Conservation (phyloP, 37 sponge, comb jelly and placozoan genomes). For the Geodia barretti region DNA sequence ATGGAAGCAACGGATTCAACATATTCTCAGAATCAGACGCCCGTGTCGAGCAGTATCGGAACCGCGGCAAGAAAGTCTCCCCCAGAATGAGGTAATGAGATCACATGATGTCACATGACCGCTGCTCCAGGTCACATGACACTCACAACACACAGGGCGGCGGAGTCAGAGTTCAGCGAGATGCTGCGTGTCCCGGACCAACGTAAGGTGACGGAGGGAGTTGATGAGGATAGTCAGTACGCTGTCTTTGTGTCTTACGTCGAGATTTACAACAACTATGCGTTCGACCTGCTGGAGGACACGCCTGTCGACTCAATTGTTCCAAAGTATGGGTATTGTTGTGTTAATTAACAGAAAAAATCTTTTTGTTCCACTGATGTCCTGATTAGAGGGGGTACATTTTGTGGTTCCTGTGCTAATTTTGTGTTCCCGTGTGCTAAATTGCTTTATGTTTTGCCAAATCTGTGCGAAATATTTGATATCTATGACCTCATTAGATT, state of each 20-base stretch:
- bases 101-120: neutral
- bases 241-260: conserved; percentile 94
- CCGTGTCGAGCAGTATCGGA: conserved; percentile 19
- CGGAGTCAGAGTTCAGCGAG: conserved; percentile 71
- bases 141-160: conserved; percentile 30
- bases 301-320: conserved; percentile 25
- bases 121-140: neutral
- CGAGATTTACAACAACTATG: conserved; percentile 98
- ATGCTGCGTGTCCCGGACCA: conserved; percentile 56
- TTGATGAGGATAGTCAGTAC: conserved; percentile 92
- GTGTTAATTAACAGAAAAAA: no score
- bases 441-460: no score
- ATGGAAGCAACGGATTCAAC: conserved; percentile 74
- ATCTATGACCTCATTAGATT: no score
- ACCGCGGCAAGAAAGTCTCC: conserved; percentile 66
- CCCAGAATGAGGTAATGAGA: conserved; percentile 63
- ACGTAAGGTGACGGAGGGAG: conserved; percentile 36
- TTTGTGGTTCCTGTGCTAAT: no score
- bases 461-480: no score
- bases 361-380: no score
- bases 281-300: conserved; percentile 95
- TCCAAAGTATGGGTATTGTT: conserved; percentile 36
- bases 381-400: no score
- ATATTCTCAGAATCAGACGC: conserved; percentile 81
- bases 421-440: no score